Evolutionary conservation across 1,140 invertebrate genomes (phyloP).

Genomic region (Rhysida immarginata): DNA sequence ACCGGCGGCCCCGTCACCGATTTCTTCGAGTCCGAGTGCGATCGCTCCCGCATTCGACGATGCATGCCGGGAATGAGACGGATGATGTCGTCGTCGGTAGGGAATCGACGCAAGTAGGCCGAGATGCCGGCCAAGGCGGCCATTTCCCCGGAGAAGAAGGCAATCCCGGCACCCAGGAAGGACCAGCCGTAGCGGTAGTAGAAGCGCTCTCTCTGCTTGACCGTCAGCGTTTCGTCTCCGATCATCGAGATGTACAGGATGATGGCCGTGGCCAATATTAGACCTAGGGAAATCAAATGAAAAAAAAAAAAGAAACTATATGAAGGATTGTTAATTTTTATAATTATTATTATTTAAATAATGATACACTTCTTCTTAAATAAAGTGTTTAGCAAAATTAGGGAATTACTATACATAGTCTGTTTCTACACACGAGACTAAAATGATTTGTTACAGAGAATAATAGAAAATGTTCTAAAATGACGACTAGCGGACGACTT

Average conservation of each 20-base stretch:
- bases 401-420: no score
- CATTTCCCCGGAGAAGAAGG: neutral
- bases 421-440: no score
- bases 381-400: no score
- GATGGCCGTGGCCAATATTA: neutral
- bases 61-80: slow-evolving; percentile 4
- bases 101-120: slow-evolving; percentile 4
- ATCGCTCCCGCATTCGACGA: neutral
- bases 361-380: no score
- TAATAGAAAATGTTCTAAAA: no score
- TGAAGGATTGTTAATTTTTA: no score
- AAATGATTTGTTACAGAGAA: no score
- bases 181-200: slow-evolving; percentile 4
- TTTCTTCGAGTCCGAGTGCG: neutral
- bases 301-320: no score
- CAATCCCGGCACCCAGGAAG: neutral
- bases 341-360: no score
- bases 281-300: slow-evolving; percentile 1
- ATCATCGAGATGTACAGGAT: slow-evolving; percentile 4
- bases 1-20: neutral
- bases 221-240: neutral
- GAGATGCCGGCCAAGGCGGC: neutral
- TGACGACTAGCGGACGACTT: no score
- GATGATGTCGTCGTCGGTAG: neutral
- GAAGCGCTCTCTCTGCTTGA: neutral